These are phyloP conservation scores for Thermophis baileyi DNA, from an alignment of 2,113 vertebrate genomes.

Conservation along the genomic window DNA sequence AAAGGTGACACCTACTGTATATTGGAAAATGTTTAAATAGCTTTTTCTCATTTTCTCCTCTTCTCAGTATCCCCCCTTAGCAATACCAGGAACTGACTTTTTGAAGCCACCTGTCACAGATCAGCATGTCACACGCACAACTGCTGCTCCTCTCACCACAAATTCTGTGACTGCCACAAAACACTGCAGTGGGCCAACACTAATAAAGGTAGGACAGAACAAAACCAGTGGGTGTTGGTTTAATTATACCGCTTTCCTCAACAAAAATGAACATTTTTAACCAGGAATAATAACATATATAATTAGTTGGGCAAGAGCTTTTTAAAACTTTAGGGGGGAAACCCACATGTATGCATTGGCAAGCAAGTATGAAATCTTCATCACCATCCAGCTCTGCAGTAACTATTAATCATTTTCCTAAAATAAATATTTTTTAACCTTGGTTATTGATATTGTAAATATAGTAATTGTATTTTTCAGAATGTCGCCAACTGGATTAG, in stretches of 20 bases:
- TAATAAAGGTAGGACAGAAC: conserved; percentile 83
- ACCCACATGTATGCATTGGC: background rate
- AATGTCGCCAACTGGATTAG: background rate
- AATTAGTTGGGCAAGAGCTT: background rate
- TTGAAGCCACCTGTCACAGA: conserved; percentile 74
- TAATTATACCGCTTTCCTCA: background rate
- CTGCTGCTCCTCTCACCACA: conserved; percentile 57
- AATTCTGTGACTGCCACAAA: conserved; percentile 72
- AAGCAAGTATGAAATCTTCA: background rate
- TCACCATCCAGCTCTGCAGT: background rate
- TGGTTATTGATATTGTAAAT: background rate
- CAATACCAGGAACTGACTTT: conserved; percentile 78
- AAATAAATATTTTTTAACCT: background rate
- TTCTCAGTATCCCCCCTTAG: conserved; percentile 74
- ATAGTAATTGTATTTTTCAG: background rate
- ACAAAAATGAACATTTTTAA: background rate
- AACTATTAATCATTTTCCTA: background rate
- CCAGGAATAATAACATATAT: background rate
- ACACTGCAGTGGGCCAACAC: conserved; percentile 73
- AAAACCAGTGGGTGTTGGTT: background rate
- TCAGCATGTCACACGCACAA: conserved; percentile 61
- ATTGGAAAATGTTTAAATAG: background rate
- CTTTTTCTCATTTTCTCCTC: conserved; percentile 7
- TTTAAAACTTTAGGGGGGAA: background rate
- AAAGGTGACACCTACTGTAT: background rate